Conservation (phyloP, 1,140 invertebrate genomes). For the Coelopa frigida region DNA sequence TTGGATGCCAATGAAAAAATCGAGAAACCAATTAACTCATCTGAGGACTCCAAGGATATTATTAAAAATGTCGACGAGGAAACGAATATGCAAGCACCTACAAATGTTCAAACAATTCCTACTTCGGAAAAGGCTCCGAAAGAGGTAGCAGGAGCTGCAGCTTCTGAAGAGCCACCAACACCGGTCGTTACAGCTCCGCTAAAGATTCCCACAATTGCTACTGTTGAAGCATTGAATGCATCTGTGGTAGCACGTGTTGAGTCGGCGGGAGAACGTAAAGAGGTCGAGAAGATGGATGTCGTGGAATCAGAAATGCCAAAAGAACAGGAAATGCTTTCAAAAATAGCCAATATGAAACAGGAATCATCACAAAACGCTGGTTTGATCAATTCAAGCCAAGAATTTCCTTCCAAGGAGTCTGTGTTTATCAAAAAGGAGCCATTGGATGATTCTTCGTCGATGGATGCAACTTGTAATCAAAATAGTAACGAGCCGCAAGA, state of each 20-base stretch:
- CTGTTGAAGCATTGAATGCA: slow-evolving; percentile 37
- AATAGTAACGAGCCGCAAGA: slow-evolving; percentile 44
- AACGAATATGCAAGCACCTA: slow-evolving; percentile 39
- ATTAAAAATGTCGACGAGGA: slow-evolving; percentile 44
- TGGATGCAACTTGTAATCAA: slow-evolving; percentile 42
- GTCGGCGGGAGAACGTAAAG: slow-evolving; percentile 16
- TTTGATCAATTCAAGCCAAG: slow-evolving; percentile 11
- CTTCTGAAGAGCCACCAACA: slow-evolving; percentile 1
- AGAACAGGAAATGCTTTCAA: slow-evolving; percentile 41
- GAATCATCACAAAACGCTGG: slow-evolving; percentile 22
- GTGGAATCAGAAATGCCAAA: slow-evolving; percentile 19
- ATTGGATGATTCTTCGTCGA: slow-evolving; percentile 39
- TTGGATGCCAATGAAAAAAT: slow-evolving; percentile 26
- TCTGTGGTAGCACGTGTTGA: slow-evolving; percentile 27
- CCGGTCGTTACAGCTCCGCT: slow-evolving; percentile 20
- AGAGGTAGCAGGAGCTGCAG: neutral
- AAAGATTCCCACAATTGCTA: slow-evolving; percentile 39
- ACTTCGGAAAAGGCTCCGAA: slow-evolving; percentile 3
- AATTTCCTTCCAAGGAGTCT: too few species aligned
- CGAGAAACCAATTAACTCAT: slow-evolving; percentile 23
- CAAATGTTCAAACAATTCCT: slow-evolving; percentile 9
- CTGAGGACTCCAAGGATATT: slow-evolving; percentile 34
- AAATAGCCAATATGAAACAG: slow-evolving; percentile 41
- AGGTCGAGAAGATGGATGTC: slow-evolving; percentile 36
- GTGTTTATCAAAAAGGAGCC: slow-evolving; percentile 44